Percentiles rank a stretch among this genome's conserved stretches.
These are phyloP conservation scores for Connochaetes taurinus DNA, from an alignment of 2,113 vertebrate genomes.

Conservation along the genomic window DNA sequence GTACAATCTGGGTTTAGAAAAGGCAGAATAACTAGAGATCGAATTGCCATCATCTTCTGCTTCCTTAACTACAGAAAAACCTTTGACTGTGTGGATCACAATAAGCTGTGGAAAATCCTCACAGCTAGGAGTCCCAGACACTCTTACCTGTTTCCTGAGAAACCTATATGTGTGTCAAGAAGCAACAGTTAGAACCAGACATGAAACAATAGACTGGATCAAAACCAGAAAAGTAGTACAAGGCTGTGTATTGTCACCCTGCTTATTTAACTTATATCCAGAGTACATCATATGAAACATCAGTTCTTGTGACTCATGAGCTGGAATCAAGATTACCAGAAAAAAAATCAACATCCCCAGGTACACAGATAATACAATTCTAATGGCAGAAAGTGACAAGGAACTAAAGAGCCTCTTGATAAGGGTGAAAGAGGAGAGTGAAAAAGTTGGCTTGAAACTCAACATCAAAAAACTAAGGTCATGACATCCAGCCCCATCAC, in stretches of 20 bases:
- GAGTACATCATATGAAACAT: background rate
- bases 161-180: background rate
- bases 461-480: background rate
- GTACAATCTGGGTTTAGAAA: background rate
- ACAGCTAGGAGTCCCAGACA: background rate
- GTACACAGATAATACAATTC: background rate
- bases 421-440: background rate
- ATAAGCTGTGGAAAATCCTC: background rate
- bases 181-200: background rate
- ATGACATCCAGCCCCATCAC: background rate
- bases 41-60: background rate
- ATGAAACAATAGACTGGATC: background rate
- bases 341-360: background rate
- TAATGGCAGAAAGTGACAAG: background rate
- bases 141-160: background rate
- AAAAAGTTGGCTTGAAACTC: background rate
- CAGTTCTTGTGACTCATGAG: background rate
- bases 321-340: background rate
- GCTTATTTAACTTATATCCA: background rate
- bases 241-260: background rate
- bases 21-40: background rate
- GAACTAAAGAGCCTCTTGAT: background rate
- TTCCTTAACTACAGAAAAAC: background rate
- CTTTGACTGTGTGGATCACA: background rate
- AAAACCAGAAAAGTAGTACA: background rate